phyloP scores from a whole-genome alignment of 1,140 invertebrate species.

The Theocolax elegans region DNA sequence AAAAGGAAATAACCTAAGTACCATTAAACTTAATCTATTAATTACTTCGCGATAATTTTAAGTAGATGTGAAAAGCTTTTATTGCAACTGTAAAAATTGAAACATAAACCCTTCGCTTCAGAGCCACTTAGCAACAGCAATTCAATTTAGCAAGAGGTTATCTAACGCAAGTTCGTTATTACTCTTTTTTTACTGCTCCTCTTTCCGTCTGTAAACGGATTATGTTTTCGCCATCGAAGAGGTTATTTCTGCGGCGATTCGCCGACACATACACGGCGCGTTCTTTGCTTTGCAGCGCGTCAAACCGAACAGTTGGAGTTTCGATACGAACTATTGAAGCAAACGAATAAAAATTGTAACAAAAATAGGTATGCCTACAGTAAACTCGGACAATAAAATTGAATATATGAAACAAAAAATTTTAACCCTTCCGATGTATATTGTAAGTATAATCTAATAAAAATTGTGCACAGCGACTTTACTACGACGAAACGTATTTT shows the following conservation, averaged over 20 bases:
- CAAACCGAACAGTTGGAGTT: not conserved
- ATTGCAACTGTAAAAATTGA: not conserved
- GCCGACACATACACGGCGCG: not conserved
- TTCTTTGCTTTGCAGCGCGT: not conserved
- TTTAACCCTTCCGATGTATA: no score
- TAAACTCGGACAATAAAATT: no score
- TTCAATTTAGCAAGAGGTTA: constrained; percentile 44
- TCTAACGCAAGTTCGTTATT: constrained; percentile 45
- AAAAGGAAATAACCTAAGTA: no score
- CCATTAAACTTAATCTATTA: no score
- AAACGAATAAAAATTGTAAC: no score
- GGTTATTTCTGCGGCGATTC: constrained; percentile 1
- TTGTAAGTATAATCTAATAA: no score
- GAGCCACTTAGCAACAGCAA: constrained; percentile 5
- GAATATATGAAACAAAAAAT: no score
- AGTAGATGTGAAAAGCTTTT: not conserved
- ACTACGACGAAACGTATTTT: no score
- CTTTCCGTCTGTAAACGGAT: constrained; percentile 37
- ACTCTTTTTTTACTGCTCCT: constrained; percentile 36
- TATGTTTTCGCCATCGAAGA: constrained; percentile 31
- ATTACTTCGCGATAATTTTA: no score
- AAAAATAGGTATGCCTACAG: no score
- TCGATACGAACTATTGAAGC: no score
- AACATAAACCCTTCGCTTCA: not conserved
- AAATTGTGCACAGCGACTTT: no score